A percentile compares a stretch with the other conserved stretches of the same genome.
phyloP scores from a whole-genome alignment of 2,797 vertebrate species.

The Pantherophis vulpinus region DNA sequence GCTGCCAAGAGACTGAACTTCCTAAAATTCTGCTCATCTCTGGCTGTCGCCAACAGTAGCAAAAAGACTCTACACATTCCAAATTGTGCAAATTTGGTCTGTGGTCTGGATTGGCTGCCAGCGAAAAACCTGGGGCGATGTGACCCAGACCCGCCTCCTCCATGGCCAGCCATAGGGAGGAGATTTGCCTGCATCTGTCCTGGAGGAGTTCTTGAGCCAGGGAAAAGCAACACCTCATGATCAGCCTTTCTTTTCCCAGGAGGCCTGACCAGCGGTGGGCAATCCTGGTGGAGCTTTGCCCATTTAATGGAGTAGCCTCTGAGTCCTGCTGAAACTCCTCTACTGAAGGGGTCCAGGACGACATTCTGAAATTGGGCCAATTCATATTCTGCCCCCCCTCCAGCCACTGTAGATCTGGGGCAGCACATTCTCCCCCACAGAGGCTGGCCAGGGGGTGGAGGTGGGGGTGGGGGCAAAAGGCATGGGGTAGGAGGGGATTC shows the following conservation, averaged over 20 bases:
- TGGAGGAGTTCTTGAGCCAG: background rate
- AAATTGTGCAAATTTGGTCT: background rate
- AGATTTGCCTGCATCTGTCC: background rate
- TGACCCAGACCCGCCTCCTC: background rate
- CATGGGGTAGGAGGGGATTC: background rate
- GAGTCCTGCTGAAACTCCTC: background rate
- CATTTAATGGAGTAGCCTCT: background rate
- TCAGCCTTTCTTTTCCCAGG: background rate
- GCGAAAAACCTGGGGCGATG: background rate
- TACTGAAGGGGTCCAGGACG: background rate
- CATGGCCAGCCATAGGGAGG: background rate
- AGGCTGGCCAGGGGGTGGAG: no score
- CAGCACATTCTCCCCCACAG: background rate
- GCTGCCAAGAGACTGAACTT: background rate
- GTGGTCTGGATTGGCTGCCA: background rate
- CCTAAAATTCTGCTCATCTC: conserved; percentile 12
- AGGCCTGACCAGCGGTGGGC: background rate
- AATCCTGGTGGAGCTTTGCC: background rate
- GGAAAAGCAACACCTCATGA: background rate
- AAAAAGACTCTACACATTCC: background rate
- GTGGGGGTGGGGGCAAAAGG: background rate
- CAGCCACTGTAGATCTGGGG: background rate
- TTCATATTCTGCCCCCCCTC: background rate
- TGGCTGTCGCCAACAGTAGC: background rate
- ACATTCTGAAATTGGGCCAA: background rate